Base-by-base conservation (phyloP, 2,888 invertebrate genomes). In the Drosophila ochracea region DNA sequence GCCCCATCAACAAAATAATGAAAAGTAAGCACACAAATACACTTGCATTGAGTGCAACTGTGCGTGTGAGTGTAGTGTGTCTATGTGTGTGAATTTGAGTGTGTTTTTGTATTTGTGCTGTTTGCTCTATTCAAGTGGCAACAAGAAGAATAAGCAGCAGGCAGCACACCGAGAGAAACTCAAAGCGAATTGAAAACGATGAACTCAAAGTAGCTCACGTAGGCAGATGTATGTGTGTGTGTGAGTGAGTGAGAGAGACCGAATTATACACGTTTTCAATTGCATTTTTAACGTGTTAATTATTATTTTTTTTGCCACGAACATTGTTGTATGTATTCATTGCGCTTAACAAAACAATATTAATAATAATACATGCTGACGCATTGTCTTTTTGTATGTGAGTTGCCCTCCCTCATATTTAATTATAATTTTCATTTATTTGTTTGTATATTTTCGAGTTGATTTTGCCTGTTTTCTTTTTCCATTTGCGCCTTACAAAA, bases 151-250 rank as follows among this genome's bases (percentile, higher is more conserved):
- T 63, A 65, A 57, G 70, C 55, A 68, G 70, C 50, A 68, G 62
- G 69, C 50, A 75, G 63, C 70, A 68, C 43, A 58, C 78, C 52
- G 75, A 81, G 87, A 87, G 90, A 86, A 89, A 87, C 84, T 89
- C 80, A 89, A 90, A 90, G 80, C 78, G 84, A 91, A 87, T 90
- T 87, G 86, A 90, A 87, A 90, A 87, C 87, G 90, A 91, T 90
- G 87, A 87, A 87, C 91, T 90, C 81, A 89, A 87, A 87, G 89
- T 87, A 87, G 87, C 86, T 78, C 87, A 87, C 90, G 85, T 73
- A 80, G 65, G 62, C 66, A 50, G 61, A 28, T 53, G 52, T 30
- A 19, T 53, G 47, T 57, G 55, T 69, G 35, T 52, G 55, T 65
- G 60, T 53, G 65, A 50, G 80, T 35, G 66, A 28, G 54, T 50